Evolutionary conservation across 30 jellyfish, hydroid and myxozoan genomes (phyloP).

Genomic region (Nemopilema nomurai): DNA sequence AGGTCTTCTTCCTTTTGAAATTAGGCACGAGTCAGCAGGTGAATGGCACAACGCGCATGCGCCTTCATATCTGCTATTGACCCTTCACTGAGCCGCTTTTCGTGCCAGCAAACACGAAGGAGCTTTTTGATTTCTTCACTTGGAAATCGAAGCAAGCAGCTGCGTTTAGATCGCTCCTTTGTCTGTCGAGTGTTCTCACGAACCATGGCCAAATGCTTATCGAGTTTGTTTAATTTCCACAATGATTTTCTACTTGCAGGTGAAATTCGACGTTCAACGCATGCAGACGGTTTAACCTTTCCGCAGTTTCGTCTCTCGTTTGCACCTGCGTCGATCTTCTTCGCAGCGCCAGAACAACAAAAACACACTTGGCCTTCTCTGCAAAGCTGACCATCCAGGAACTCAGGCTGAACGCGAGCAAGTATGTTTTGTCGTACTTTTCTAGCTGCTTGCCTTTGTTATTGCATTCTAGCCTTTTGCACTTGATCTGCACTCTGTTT

Average conservation of each 20-base stretch:
- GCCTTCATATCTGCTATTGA: too few species aligned
- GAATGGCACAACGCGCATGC: too few species aligned
- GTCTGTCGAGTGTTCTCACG: background rate
- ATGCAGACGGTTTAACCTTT: background rate
- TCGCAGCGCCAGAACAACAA: background rate
- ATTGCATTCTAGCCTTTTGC: too few species aligned
- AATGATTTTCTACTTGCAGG: slow-evolving; percentile 29
- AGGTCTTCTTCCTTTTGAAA: too few species aligned
- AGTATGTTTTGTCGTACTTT: too few species aligned
- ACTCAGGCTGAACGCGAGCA: background rate
- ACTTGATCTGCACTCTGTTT: too few species aligned
- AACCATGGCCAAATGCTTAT: slow-evolving; percentile 19
- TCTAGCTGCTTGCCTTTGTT: too few species aligned
- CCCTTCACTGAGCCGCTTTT: background rate
- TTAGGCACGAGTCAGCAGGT: too few species aligned
- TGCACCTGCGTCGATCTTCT: background rate
- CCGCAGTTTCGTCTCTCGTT: background rate
- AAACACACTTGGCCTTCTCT: background rate
- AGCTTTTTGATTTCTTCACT: background rate
- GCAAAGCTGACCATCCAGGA: background rate
- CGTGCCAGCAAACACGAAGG: background rate
- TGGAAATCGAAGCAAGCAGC: background rate
- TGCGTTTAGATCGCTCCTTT: background rate
- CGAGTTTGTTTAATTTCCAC: slow-evolving; percentile 5
- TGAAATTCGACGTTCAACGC: background rate